Evolutionary conservation across 2,888 invertebrate species (phyloP), one percentile per base, ranked within the genome.

Genomic region (Stratiomys singularior): DNA sequence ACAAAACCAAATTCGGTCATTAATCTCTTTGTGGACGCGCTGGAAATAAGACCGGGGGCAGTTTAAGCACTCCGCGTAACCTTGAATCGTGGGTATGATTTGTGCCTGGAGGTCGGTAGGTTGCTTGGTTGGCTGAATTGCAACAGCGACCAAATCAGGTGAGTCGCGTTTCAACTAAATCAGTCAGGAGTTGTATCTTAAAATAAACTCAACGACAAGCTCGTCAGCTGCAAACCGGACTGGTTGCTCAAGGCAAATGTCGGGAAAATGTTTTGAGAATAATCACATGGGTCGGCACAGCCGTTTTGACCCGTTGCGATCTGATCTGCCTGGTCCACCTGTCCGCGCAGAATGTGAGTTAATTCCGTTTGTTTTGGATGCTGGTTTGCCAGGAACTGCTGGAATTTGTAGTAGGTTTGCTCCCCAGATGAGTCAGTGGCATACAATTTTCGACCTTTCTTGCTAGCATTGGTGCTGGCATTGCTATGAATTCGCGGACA

Each of bases 41-140:
- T 28, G 13, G n/a, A 64, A 64, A 27, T 28, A 64, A 30, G 64
- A 64, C 64, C 64, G 64, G 13, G 25, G 64, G 64, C 64, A 64
- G 1, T 64, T 64, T 30, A 25, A 64, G 0, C 64, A 64, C 28
- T 64, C 30, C 11, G 11, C 28, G 15, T 64, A 64, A 64, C 64
- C 64, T 64, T 64, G 64, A 64, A 64, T 64, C 25, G 64, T n/a
- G 28, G 28, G 64, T 64, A 30, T n/a, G 5, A 18, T n/a, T 64
- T 27, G 28, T n/a, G 25, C 5, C 11, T 7, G 28, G 64, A 28
- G 30, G 64, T 30, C 25, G n/a, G 23, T 13, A 4, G 13, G 58
- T 18, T 11, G 58, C 5, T 60, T 23, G 25, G 23, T 21, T 25
- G 23, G 58, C 3, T 23, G 4, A 2, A 5, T 23, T 60, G 58